These are phyloP conservation scores for Astropecten irregularis DNA, from an alignment of 53 echinoderm and acorn worm species.

Conservation along the genomic window DNA sequence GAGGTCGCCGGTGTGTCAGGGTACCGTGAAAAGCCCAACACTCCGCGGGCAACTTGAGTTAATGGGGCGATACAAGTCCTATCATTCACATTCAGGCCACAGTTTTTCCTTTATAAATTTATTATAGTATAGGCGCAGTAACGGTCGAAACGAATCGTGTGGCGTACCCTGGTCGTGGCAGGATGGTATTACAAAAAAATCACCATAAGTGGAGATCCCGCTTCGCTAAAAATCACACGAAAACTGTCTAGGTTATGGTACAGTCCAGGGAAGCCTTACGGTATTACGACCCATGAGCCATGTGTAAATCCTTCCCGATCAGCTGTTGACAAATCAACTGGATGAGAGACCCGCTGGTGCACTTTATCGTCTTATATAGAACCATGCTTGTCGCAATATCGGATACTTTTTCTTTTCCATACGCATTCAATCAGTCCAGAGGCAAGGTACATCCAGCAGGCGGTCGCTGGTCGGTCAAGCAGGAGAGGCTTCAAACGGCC, in stretches of 20 bases:
- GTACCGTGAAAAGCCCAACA: neutral
- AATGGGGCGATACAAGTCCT: slow-evolving; percentile 31
- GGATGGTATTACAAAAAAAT: slow-evolving; percentile 7
- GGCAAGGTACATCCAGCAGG: neutral
- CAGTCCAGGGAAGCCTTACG: slow-evolving; percentile 4
- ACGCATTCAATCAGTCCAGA: neutral
- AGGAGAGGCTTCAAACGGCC: neutral
- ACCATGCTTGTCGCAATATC: neutral
- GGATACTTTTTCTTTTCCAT: slow-evolving; percentile 1
- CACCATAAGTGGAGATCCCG: neutral
- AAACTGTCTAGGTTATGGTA: neutral
- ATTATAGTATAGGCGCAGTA: too few relatives aligned
- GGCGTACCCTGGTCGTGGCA: slow-evolving; percentile 14
- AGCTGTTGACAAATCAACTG: slow-evolving; percentile 36
- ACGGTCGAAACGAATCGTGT: neutral
- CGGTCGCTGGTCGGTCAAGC: too few relatives aligned
- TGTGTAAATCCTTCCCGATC: neutral
- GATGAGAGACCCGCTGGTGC: neutral
- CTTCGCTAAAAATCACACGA: neutral
- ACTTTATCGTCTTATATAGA: neutral
- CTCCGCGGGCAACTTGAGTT: slow-evolving; percentile 23
- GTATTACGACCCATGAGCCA: slow-evolving; percentile 5
- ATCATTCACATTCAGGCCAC: slow-evolving; percentile 5
- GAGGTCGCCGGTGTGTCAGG: slow-evolving; percentile 41
- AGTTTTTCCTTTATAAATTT: neutral